Base-by-base conservation (phyloP, 2,797 vertebrate genomes). In the Brotula barbata region DNA sequence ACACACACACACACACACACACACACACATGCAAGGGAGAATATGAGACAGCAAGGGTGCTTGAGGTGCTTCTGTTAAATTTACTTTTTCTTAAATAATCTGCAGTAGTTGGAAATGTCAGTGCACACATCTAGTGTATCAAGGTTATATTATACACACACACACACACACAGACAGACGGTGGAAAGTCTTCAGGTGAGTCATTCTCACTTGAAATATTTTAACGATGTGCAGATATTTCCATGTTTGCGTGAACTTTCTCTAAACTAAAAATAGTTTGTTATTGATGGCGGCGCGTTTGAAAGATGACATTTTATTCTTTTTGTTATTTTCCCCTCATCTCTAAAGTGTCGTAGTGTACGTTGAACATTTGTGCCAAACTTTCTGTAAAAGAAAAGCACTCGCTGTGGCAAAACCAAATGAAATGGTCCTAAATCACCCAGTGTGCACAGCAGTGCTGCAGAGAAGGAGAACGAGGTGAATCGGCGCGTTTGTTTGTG, bases 51-150 rank as follows among this genome's bases (percentile, higher is more conserved):
- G 50, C 33, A 60, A 48, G 48, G 45, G 12, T 54, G 59, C 53
- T 52, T 1, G 20, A 73, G 65, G 61, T 69, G 72, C 58, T 65
- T 73, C 56, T 61, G 59, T 70, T 75, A 17, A 72, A 83, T 70
- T 6, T 19, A 71, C 43, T 70, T 77, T 66, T 74, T 75, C 58
- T 74, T 68, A 33, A 77, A 64, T 25, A 53, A 56, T 57, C 49
- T 71, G 58, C 57, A 62, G 51, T 45, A 50, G 63, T 49, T 67
- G 33, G 59, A 68, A 66, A 82, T 68, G 63, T 62, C 74, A 73
- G 3, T 11, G n/a, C 7, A 6, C 50, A 52, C 48, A 44, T 7
- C n/a, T 22, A 47, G 19, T 25, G 10, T 11, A 49, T 25, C 34
- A 61, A 66, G 39, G 61, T 70, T 63, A 64, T n/a, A 64, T n/a